These are phyloP conservation scores for Enteromius argenteus DNA, from an alignment of 2,797 vertebrate species.

Conservation along the genomic window DNA sequence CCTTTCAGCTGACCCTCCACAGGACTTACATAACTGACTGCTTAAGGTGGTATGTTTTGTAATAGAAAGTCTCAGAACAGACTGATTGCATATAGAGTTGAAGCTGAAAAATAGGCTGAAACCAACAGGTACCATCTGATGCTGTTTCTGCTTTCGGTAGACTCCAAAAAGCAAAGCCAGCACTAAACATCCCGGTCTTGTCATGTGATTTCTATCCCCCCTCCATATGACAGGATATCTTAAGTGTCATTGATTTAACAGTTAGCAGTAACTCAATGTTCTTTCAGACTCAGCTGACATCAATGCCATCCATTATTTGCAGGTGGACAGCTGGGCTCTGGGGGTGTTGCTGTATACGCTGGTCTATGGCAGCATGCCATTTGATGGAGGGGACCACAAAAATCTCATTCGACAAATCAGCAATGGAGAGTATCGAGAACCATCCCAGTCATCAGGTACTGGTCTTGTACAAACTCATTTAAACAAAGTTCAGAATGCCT, in stretches of 20 bases:
- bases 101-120: background rate
- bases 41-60: constrained; percentile 14
- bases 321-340: constrained; percentile 99
- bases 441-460: constrained; percentile 96
- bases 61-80: background rate
- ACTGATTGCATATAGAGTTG: constrained; percentile 1
- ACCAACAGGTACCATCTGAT: background rate
- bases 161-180: constrained; percentile 58
- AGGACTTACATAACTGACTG: constrained; percentile 7
- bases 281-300: constrained; percentile 26
- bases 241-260: background rate
- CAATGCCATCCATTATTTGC: constrained; percentile 44
- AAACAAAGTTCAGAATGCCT: background rate
- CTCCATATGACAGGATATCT: background rate
- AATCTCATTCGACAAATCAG: constrained; percentile 99
- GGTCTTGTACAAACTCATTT: background rate
- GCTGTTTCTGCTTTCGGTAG: background rate
- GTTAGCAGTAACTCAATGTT: constrained; percentile 14
- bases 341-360: constrained; percentile 98
- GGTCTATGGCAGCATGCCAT: constrained; percentile 98
- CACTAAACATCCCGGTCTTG: constrained; percentile 62
- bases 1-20: background rate
- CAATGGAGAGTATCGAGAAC: constrained; percentile 97
- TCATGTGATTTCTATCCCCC: constrained; percentile 72
- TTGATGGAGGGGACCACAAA: constrained; percentile 97